These are phyloP conservation scores for Xylota segnis DNA, from an alignment of 2,888 invertebrate species.

Conservation along the genomic window DNA sequence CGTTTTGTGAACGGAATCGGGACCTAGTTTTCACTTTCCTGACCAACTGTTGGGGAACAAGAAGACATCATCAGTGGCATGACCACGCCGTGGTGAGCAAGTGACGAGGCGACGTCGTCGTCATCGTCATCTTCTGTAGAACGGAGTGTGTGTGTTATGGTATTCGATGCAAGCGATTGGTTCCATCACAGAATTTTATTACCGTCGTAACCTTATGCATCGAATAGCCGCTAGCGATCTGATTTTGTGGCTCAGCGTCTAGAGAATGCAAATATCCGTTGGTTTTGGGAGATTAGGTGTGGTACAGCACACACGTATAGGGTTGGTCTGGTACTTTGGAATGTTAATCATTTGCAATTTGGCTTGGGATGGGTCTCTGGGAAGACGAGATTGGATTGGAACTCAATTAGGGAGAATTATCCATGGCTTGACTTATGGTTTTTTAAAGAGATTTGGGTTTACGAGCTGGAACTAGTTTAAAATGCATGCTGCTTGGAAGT, in stretches of 20 bases:
- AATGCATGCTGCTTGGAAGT: no score
- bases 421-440: background rate
- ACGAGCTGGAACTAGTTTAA: no score
- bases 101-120: conserved; percentile 43
- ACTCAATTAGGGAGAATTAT: conserved; percentile 9
- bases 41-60: conserved; percentile 13
- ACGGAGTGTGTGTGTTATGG: conserved; percentile 39
- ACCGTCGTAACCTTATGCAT: conserved; percentile 75
- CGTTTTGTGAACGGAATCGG: conserved; percentile 56
- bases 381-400: conserved; percentile 23
- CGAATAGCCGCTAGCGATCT: conserved; percentile 75
- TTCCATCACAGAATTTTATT: conserved; percentile 74
- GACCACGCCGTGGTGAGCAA: conserved; percentile 55
- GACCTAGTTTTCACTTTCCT: conserved; percentile 70
- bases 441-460: no score
- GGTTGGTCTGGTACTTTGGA: conserved; percentile 58
- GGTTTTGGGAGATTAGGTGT: conserved; percentile 67
- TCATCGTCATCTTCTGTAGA: background rate
- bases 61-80: conserved; percentile 46
- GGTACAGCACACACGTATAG: conserved; percentile 50
- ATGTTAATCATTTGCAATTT: conserved; percentile 61
- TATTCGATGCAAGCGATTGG: conserved; percentile 64
- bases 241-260: conserved; percentile 51
- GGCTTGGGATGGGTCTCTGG: conserved; percentile 50
- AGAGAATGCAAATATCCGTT: conserved; percentile 53